phyloP scores from a whole-genome alignment of 2,113 vertebrate genomes.

The Boleophthalmus pectinirostris region DNA sequence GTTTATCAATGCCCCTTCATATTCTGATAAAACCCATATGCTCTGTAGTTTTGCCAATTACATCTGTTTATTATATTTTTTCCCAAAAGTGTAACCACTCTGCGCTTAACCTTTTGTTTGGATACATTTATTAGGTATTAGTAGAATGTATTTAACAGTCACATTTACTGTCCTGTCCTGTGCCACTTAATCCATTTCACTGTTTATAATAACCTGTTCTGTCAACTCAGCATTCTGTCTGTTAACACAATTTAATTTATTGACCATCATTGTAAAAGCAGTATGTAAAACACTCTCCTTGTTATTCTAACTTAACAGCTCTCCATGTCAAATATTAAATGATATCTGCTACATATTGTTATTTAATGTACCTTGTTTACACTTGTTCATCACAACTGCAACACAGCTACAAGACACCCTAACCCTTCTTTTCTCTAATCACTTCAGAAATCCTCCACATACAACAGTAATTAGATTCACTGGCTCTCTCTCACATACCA shows the following conservation, averaged over 20 bases:
- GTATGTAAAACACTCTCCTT: neutral
- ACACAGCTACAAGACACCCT: no score
- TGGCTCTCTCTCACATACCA: neutral
- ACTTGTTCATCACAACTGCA: no score
- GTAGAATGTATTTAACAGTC: no score
- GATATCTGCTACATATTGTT: neutral
- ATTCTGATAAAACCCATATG: no score
- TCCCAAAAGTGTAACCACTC: no score
- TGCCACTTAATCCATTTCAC: neutral
- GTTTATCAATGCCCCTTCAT: neutral
- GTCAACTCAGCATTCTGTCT: neutral
- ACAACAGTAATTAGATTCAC: neutral
- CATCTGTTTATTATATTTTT: no score
- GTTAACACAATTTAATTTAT: neutral
- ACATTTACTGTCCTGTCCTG: neutral
- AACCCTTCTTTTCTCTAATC: constrained; percentile 14
- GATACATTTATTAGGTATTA: no score
- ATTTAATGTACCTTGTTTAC: no score
- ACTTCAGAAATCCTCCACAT: constrained; percentile 4
- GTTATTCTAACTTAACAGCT: neutral
- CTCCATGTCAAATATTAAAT: neutral
- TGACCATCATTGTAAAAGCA: neutral
- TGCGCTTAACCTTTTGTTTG: no score
- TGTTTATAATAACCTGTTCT: neutral
- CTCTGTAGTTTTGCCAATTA: no score